Percentiles rank a stretch among this genome's conserved stretches.
phyloP scores from a whole-genome alignment of 2,888 invertebrate genomes.

The Drosophila paramelanica region DNA sequence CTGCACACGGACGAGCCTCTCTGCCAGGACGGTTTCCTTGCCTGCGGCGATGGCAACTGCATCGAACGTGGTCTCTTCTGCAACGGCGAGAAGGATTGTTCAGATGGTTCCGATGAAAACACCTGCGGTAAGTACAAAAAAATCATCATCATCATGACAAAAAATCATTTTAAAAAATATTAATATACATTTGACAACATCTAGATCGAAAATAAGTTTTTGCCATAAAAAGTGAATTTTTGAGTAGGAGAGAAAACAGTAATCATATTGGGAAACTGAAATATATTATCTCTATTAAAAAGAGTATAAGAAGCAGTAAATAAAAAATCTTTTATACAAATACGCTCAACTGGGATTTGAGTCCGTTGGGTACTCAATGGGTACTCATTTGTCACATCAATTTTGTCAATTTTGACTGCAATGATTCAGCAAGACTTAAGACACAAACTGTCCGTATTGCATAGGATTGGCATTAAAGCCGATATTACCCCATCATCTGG shows the following conservation, averaged over 20 bases:
- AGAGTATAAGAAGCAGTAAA: neutral
- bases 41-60: conserved; percentile 94
- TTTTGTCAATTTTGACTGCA: conserved; percentile 33
- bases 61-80: conserved; percentile 96
- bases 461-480: conserved; percentile 57
- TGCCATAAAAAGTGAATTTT: too few relatives aligned
- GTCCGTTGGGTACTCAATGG: conserved; percentile 22
- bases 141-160: too few relatives aligned
- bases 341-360: conserved; percentile 16
- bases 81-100: conserved; percentile 95
- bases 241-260: too few relatives aligned
- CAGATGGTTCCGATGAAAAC: conserved; percentile 95
- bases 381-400: conserved; percentile 4
- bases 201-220: too few relatives aligned
- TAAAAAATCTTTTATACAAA: conserved; percentile 12
- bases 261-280: too few relatives aligned
- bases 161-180: too few relatives aligned
- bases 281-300: too few relatives aligned
- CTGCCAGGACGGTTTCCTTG: conserved; percentile 93
- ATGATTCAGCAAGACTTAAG: conserved; percentile 49
- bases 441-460: conserved; percentile 45
- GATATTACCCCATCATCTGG: conserved; percentile 46
- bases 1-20: conserved; percentile 95
- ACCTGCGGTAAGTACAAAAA: conserved; percentile 93
- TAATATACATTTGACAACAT: too few relatives aligned